These are phyloP conservation scores for Vannuccia rotundouncinata DNA, from an alignment of 2,888 invertebrate species.

Conservation along the genomic window DNA sequence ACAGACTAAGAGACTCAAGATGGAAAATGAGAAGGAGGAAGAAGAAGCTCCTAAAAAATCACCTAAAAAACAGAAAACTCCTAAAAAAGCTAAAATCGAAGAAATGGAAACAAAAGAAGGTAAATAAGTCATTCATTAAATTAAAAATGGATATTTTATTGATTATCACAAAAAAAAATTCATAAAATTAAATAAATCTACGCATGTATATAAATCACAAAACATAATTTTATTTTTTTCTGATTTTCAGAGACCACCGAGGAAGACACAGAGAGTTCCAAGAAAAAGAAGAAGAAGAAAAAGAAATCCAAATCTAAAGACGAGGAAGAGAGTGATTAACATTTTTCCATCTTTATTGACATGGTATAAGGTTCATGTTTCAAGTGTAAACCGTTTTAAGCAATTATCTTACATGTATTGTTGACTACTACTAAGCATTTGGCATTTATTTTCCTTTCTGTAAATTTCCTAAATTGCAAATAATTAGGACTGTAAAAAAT, in stretches of 20 bases:
- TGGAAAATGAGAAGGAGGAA: constrained; percentile 40
- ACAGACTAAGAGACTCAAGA: constrained; percentile 40
- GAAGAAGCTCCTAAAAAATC: constrained; percentile 42
- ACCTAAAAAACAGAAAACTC: constrained; percentile 36
- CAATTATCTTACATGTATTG: no score
- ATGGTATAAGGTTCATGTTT: no score
- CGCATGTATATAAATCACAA: background rate
- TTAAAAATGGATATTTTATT: no score
- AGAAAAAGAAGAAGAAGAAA: constrained; percentile 13
- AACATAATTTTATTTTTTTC: background rate
- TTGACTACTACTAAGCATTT: no score
- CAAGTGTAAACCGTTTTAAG: no score
- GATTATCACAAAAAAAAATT: background rate
- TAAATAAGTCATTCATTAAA: no score
- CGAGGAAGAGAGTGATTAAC: background rate
- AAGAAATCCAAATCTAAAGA: constrained; percentile 6
- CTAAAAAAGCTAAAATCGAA: background rate
- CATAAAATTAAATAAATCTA: background rate
- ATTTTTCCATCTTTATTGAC: no score
- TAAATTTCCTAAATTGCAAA: no score
- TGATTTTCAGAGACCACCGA: background rate
- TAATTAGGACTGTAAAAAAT: no score
- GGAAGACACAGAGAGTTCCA: background rate
- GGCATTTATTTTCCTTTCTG: no score
- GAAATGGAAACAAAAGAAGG: background rate